A percentile compares a stretch with the other conserved stretches of the same genome.
Evolutionary conservation across 2,113 vertebrate genomes (phyloP).

Genomic region (Alexandromys fortis): DNA sequence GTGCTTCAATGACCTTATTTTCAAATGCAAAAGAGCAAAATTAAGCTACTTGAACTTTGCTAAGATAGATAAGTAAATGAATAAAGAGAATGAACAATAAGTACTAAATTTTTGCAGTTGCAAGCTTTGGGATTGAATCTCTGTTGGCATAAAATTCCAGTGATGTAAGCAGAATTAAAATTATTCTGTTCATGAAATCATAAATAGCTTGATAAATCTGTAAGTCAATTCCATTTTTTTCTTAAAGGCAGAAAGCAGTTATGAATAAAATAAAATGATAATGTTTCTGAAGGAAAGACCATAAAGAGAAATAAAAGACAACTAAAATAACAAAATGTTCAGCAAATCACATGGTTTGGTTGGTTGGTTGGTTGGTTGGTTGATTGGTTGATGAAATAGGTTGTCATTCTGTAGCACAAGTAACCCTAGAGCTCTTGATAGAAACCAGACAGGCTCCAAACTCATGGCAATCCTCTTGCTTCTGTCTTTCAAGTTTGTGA

Average conservation of each 20-base stretch:
- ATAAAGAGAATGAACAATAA: constrained; percentile 27
- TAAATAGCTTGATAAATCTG: constrained; percentile 58
- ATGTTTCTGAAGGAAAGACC: not conserved
- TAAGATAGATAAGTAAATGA: not conserved
- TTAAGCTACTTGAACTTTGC: constrained; percentile 56
- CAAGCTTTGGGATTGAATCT: constrained; percentile 37
- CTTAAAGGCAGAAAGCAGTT: constrained; percentile 25
- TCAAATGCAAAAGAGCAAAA: constrained; percentile 63
- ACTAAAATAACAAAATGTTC: not conserved
- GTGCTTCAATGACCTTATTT: constrained; percentile 58
- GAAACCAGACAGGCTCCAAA: not conserved
- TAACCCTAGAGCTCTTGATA: not conserved
- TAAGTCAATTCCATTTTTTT: not conserved
- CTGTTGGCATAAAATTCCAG: constrained; percentile 62
- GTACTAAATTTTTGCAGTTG: not conserved
- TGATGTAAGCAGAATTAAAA: constrained; percentile 51
- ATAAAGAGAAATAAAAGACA: not conserved
- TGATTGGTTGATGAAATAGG: not conserved
- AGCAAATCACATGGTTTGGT: not conserved
- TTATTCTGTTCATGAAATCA: constrained; percentile 42
- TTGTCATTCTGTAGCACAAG: not conserved
- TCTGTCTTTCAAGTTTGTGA: not conserved
- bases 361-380: too few relatives aligned
- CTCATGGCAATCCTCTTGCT: not conserved
- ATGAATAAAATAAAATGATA: constrained; percentile 52